A percentile compares a stretch with the other conserved stretches of the same genome.
Conservation (phyloP, 2,113 vertebrate genomes). For the Mesocricetus auratus region DNA sequence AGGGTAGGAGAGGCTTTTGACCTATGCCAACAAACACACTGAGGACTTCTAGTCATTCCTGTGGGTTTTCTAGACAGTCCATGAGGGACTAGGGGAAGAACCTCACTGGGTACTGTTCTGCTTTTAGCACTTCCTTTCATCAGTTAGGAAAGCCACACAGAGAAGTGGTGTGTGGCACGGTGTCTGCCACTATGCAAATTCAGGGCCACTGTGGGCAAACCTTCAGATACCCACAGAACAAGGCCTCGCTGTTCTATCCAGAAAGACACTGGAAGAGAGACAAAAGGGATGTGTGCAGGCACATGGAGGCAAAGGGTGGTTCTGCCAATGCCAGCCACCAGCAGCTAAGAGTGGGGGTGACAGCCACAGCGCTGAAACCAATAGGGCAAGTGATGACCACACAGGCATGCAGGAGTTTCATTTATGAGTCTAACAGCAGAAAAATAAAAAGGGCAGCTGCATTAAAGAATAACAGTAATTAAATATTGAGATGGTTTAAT, state of each 20-base stretch:
- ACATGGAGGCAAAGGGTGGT: background rate
- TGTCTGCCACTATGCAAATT: background rate
- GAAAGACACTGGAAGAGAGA: background rate
- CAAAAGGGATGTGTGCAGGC: background rate
- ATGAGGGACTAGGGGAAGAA: background rate
- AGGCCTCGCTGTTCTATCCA: background rate
- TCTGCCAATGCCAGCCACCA: background rate
- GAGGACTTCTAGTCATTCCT: background rate
- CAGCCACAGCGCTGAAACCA: background rate
- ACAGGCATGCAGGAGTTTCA: background rate
- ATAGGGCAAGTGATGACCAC: background rate
- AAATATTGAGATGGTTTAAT: background rate
- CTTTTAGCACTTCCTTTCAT: background rate
- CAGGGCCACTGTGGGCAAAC: background rate
- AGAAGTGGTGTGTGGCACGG: background rate
- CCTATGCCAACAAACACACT: background rate
- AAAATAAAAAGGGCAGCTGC: background rate
- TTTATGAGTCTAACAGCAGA: background rate
- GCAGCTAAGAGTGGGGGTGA: background rate
- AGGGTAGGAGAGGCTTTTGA: background rate
- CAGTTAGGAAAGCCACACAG: background rate
- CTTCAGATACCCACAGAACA: background rate
- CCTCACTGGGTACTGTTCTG: background rate
- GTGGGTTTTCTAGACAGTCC: background rate
- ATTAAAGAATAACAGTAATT: background rate